Evolutionary conservation across 2,113 vertebrate species (phyloP).

Genomic region (mouse (Mus musculus)): DNA sequence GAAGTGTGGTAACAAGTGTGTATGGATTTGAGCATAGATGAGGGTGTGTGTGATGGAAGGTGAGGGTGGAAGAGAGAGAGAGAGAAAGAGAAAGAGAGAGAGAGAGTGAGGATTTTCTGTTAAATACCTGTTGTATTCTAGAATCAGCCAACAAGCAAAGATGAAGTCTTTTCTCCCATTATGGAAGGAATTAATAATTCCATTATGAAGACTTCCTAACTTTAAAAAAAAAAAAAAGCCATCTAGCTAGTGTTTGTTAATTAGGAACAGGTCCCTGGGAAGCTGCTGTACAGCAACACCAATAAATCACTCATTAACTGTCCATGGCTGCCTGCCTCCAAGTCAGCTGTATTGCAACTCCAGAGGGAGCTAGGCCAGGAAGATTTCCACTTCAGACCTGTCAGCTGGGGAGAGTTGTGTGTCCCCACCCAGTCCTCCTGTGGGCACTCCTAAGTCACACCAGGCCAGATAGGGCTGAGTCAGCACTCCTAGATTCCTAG

Average conservation of each 20-base stretch:
- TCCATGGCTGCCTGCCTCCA: constrained; percentile 73
- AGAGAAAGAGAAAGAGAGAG: not conserved
- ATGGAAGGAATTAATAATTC: constrained; percentile 25
- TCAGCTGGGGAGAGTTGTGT: fast-evolving
- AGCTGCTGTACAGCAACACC: constrained; percentile 61
- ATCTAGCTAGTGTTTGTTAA: constrained; percentile 84
- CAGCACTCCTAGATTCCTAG: not conserved
- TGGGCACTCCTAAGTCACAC: no score
- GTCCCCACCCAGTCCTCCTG: not conserved
- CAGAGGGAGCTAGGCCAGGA: not conserved
- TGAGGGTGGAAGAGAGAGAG: not conserved
- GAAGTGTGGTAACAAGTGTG: fast-evolving
- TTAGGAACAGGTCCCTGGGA: constrained; percentile 84
- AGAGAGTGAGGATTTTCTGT: not conserved
- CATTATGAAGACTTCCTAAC: constrained; percentile 9
- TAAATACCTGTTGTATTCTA: constrained; percentile 44
- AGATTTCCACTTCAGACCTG: not conserved
- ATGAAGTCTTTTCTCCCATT: constrained; percentile 20
- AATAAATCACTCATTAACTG: constrained; percentile 88
- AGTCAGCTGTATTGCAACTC: not conserved
- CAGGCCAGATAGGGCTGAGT: not conserved
- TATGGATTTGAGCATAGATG: not conserved
- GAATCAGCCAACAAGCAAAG: not conserved
- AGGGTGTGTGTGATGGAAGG: not conserved
- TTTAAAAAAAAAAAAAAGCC: constrained; percentile 14